phyloP scores from a whole-genome alignment of 2,888 invertebrate genomes.

The Ethmia dodecea region DNA sequence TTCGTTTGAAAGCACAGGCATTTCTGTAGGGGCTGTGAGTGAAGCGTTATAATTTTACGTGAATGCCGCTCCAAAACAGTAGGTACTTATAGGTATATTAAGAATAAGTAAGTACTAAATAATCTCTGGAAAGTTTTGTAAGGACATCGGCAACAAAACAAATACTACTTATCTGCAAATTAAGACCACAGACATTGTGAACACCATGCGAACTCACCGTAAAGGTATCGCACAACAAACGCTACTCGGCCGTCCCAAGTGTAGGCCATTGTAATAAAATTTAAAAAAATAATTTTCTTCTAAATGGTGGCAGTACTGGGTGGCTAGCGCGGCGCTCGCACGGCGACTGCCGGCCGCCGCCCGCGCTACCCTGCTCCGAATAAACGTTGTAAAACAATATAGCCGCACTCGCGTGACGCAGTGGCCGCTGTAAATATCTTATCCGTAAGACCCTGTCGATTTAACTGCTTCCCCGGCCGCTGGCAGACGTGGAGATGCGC shows the following conservation, averaged over 20 bases:
- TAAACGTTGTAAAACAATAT: slow-evolving; percentile 29
- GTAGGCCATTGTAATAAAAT: slow-evolving; percentile 80
- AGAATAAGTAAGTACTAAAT: too few species aligned
- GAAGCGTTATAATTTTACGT: too few species aligned
- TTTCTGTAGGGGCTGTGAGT: too few species aligned
- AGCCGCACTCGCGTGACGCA: slow-evolving; percentile 4
- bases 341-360: slow-evolving; percentile 46
- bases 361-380: slow-evolving; percentile 38
- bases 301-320: slow-evolving; percentile 26
- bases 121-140: too few species aligned
- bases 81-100: too few species aligned
- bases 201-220: slow-evolving; percentile 81
- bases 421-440: slow-evolving; percentile 13
- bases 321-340: slow-evolving; percentile 45
- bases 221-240: slow-evolving; percentile 88
- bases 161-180: too few species aligned
- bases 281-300: slow-evolving; percentile 1
- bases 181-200: too few species aligned
- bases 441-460: slow-evolving; percentile 10
- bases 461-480: slow-evolving; percentile 9
- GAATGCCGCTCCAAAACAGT: too few species aligned
- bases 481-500: slow-evolving; percentile 8
- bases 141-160: too few species aligned
- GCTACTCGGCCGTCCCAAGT: slow-evolving; percentile 90
- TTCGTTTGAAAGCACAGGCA: too few species aligned